phyloP scores from a whole-genome alignment of 2,797 vertebrate species.

The Urosaurus nigricauda region DNA sequence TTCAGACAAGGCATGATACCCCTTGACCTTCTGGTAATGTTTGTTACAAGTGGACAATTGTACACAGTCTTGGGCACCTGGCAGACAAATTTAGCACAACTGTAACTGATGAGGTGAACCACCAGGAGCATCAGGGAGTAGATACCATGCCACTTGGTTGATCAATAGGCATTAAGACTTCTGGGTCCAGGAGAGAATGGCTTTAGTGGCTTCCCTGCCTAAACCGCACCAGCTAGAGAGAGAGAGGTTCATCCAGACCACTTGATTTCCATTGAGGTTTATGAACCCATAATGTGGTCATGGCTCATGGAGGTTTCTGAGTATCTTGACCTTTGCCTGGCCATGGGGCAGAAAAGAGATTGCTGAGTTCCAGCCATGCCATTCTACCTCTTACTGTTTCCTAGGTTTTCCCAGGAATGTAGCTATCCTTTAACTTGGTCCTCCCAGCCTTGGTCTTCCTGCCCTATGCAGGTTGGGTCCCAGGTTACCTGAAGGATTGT shows the following conservation, averaged over 20 bases:
- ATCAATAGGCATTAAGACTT: conserved; percentile 32
- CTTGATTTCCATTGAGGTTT: neutral
- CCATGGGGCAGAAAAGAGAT: neutral
- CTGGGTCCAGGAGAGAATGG: neutral
- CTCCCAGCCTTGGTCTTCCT: neutral
- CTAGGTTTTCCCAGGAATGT: neutral
- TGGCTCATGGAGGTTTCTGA: neutral
- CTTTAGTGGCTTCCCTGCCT: neutral
- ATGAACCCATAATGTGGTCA: neutral
- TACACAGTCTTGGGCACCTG: neutral
- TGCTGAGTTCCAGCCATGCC: accelerated
- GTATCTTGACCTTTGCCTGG: accelerated
- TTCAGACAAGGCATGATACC: neutral
- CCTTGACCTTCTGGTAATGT: neutral
- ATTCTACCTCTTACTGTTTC: neutral
- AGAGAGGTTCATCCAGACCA: conserved; percentile 7
- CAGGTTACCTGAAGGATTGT: no score
- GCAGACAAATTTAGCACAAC: neutral
- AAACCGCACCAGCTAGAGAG: conserved; percentile 14
- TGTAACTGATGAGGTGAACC: conserved; percentile 18
- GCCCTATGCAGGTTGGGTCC: no score
- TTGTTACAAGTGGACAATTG: neutral
- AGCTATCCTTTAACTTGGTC: no score
- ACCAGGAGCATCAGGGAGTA: neutral
- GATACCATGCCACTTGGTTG: neutral